A percentile compares a stretch with the other conserved stretches of the same genome.
Conservation (phyloP, 2,888 invertebrate genomes). For the Polymixis flavicincta region DNA sequence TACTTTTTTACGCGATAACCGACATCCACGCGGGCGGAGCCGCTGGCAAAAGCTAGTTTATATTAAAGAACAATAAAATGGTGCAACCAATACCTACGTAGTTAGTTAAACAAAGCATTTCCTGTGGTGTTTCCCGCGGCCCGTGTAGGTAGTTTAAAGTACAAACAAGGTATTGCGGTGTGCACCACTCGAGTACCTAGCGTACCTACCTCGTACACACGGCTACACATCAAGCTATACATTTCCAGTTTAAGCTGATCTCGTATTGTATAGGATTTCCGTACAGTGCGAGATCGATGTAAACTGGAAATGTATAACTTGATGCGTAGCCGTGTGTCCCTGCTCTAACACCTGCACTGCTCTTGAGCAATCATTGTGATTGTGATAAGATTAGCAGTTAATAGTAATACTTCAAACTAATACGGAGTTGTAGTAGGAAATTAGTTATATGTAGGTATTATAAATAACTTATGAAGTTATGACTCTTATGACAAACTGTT, state of each 20-base stretch:
- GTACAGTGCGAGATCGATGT: no score
- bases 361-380: slow-evolving; percentile 45
- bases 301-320: no score
- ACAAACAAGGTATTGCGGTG: slow-evolving; percentile 45
- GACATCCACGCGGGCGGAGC: no score
- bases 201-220: not conserved
- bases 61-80: not conserved
- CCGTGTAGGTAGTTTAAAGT: not conserved
- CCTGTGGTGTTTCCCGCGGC: slow-evolving; percentile 39
- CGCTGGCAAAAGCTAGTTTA: no score
- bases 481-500: not conserved
- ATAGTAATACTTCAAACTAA: not conserved
- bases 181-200: not conserved
- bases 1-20: no score
- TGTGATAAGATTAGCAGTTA: slow-evolving; percentile 36
- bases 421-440: slow-evolving; percentile 2
- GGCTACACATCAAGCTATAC: no score
- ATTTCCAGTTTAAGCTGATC: no score
- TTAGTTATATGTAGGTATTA: not conserved
- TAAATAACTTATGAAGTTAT: no score
- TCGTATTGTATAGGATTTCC: no score
- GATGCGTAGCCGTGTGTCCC: no score
- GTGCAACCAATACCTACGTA: not conserved
- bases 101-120: slow-evolving; percentile 37
- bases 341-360: slow-evolving; percentile 47